Conservation (phyloP, 2,888 invertebrate genomes). For the Lumbricus terrestris region DNA sequence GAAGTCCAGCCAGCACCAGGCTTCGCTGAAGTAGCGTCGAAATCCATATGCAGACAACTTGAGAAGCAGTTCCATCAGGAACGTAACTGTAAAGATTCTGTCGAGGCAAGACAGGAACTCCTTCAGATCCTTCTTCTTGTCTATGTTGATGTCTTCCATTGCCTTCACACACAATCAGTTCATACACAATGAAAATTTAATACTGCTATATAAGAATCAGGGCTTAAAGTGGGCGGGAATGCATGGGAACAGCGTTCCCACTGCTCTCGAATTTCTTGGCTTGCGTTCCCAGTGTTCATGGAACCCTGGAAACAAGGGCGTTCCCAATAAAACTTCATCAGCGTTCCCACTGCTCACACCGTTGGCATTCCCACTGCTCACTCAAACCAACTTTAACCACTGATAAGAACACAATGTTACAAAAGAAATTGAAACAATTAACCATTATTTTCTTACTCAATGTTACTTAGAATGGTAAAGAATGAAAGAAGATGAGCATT, state of each 20-base stretch:
- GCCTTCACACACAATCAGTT: slow-evolving; percentile 24
- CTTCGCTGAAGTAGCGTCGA: slow-evolving; percentile 94
- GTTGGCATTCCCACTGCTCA: too few species aligned
- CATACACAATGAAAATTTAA: neutral
- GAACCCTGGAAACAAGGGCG: too few species aligned
- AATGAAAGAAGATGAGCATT: too few species aligned
- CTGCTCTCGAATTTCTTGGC: too few species aligned
- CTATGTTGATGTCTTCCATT: slow-evolving; percentile 87
- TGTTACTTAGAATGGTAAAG: too few species aligned
- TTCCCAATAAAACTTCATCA: too few species aligned
- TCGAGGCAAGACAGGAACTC: slow-evolving; percentile 67
- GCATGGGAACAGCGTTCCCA: too few species aligned
- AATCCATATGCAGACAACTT: slow-evolving; percentile 97
- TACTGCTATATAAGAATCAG: neutral
- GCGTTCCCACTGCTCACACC: too few species aligned
- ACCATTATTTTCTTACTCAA: slow-evolving; percentile 44
- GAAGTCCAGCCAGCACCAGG: slow-evolving; percentile 99
- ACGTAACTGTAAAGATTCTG: slow-evolving; percentile 95
- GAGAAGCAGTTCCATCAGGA: slow-evolving; percentile 97
- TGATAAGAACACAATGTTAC: too few species aligned
- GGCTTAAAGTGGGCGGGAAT: too few species aligned
- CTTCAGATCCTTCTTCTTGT: slow-evolving; percentile 82
- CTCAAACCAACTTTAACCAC: too few species aligned
- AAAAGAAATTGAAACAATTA: neutral
- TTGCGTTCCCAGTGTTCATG: too few species aligned